Percentiles rank a stretch among this genome's conserved stretches.
Evolutionary conservation across 2,113 vertebrate species (phyloP).

Genomic region (Nerophis lumbriciformis): DNA sequence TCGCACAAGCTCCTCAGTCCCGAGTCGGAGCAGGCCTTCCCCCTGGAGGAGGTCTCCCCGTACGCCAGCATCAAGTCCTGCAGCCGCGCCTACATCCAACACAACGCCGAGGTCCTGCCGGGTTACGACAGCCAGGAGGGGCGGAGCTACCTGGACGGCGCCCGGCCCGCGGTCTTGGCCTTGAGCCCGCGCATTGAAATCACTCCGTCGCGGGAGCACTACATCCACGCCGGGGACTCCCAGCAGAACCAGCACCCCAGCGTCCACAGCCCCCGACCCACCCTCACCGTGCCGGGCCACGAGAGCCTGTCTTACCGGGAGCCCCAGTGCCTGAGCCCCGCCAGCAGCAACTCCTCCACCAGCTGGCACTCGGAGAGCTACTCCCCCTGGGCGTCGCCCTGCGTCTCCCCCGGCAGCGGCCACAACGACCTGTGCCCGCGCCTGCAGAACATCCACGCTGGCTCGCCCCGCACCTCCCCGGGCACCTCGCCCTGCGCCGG

Average conservation of each 20-base stretch:
- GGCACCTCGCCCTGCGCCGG: constrained; percentile 89
- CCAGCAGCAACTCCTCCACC: constrained; percentile 96
- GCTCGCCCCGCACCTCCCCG: constrained; percentile 88
- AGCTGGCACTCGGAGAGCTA: constrained; percentile 96
- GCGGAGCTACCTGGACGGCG: constrained; percentile 77
- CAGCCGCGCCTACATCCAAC: constrained; percentile 73
- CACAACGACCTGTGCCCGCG: constrained; percentile 89
- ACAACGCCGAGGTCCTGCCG: constrained; percentile 74
- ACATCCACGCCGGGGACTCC: constrained; percentile 82
- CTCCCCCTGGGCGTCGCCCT: constrained; percentile 94
- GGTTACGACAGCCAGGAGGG: constrained; percentile 84
- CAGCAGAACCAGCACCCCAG: constrained; percentile 83
- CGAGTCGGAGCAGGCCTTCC: constrained; percentile 79
- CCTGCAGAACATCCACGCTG: constrained; percentile 93
- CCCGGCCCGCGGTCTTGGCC: constrained; percentile 75
- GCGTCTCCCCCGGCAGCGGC: constrained; percentile 92
- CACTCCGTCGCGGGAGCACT: constrained; percentile 94
- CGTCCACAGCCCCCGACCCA: constrained; percentile 80
- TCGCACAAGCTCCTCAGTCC: constrained; percentile 84
- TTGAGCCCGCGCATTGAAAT: constrained; percentile 95
- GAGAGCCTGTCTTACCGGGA: constrained; percentile 85
- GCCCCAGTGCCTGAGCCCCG: constrained; percentile 94
- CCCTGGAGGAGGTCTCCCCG: constrained; percentile 78
- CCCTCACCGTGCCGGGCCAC: constrained; percentile 90
- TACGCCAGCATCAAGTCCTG: constrained; percentile 83